These are phyloP conservation scores for Calephelis nemesis DNA, from an alignment of 1,140 invertebrate species.

Conservation along the genomic window DNA sequence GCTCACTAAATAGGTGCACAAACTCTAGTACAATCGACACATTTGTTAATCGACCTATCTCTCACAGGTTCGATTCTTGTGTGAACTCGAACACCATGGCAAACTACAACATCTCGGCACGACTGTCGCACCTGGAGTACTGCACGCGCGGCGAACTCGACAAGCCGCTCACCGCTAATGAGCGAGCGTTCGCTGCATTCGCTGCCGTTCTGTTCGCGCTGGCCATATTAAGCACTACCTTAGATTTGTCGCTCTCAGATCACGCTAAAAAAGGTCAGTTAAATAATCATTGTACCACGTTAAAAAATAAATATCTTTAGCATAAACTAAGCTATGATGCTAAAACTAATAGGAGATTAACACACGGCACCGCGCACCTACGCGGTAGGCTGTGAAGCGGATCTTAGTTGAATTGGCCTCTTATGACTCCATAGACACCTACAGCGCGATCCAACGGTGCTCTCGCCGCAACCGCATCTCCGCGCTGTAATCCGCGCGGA, in stretches of 20 bases:
- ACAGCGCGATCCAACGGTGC: too few species aligned
- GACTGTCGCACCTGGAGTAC: slow-evolving; percentile 49
- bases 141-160: slow-evolving; percentile 37
- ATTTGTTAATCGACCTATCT: not conserved
- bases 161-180: slow-evolving; percentile 33
- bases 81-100: slow-evolving; percentile 50
- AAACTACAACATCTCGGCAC: slow-evolving; percentile 48
- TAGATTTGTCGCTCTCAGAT: slow-evolving; percentile 49
- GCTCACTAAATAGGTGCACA: too few species aligned
- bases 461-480: too few species aligned
- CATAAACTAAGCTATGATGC: too few species aligned
- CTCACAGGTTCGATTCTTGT: slow-evolving; percentile 54
- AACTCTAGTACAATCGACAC: too few species aligned
- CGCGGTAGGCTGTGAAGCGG: too few species aligned
- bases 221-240: slow-evolving; percentile 46
- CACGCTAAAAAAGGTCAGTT: slow-evolving; percentile 50
- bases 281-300: not conserved
- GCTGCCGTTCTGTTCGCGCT: slow-evolving; percentile 46
- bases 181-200: slow-evolving; percentile 44
- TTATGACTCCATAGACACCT: too few species aligned
- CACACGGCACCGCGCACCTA: too few species aligned
- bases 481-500: too few species aligned
- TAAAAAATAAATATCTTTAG: too few species aligned
- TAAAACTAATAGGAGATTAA: too few species aligned
- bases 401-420: too few species aligned